phyloP scores from a whole-genome alignment of 2,888 invertebrate genomes.

The Ommatoiulus sabulosus region DNA sequence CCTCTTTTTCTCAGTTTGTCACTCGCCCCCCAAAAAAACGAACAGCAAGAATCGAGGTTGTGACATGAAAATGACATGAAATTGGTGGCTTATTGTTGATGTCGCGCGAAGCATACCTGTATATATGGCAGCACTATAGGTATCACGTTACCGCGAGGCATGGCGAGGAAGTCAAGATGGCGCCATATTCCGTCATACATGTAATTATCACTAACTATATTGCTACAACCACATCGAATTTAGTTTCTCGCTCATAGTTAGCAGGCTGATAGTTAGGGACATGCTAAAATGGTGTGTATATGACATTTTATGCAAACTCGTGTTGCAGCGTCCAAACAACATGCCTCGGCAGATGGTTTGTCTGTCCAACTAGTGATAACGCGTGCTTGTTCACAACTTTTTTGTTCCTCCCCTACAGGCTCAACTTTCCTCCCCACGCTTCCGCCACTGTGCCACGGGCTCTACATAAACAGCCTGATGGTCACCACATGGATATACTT shows the following conservation, averaged over 20 bases:
- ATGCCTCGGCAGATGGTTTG: constrained; percentile 1
- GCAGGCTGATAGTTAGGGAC: no score
- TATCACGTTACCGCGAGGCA: no score
- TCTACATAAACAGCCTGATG: neutral
- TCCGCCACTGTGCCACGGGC: neutral
- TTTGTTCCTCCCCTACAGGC: no score
- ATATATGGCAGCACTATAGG: no score
- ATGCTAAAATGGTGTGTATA: neutral
- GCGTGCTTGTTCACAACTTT: neutral
- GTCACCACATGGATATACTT: constrained; percentile 19
- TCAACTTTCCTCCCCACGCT: neutral
- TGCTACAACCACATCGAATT: neutral
- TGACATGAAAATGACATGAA: no score
- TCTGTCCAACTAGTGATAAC: neutral
- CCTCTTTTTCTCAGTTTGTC: no score
- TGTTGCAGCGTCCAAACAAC: neutral
- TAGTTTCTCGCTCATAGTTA: neutral
- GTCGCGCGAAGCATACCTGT: no score
- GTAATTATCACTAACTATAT: neutral
- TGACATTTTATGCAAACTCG: neutral
- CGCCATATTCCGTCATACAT: neutral
- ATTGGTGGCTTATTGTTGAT: no score
- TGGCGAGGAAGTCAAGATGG: neutral
- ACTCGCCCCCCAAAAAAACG: no score
- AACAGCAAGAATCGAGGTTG: no score